Base-by-base conservation (phyloP, 1,140 invertebrate genomes). In the Drosophila asahinai region DNA sequence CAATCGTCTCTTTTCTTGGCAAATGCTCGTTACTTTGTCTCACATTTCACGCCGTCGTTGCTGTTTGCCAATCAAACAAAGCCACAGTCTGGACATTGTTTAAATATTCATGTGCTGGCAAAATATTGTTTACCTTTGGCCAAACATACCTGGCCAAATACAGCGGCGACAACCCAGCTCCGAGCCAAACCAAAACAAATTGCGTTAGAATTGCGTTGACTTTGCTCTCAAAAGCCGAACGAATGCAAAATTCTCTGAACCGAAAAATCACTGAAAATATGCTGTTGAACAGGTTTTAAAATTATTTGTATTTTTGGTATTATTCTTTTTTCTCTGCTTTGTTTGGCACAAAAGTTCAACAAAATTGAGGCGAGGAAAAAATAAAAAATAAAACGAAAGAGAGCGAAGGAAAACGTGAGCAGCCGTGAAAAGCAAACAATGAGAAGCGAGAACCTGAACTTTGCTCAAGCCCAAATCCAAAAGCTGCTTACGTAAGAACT, bases 231-330 rank as follows among this genome's bases (percentile, higher is more conserved):
- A 68, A 22, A 68, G 22, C 30, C 48, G 33, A 55, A 55, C 67
- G 17, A 47, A 63, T 78, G 64, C 78, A 70, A 64, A 70, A 51
- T 49, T 57, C 62, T 52, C 49, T 62, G 52, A 79, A 47, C 70
- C 54, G 40, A 62, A 58, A 59, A 86, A 86, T 68, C 64, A 49
- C 47, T 73, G 47, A 51, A 65, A 65, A 64, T 71, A 81, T 84
- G 86, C 71, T 79, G 84, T 63, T 70, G 11, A 86, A 86, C 84
- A 79, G 84, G 84, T 89, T 89, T 89, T 87, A 2, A 67, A 49
- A 62, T 70, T 77, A 54, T 59, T 40, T 60, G 33, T 33, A 33
- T 33, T 33, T 42, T 40, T 60, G 15, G 54, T 40, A 25, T 70
- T 70, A 36, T 60, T 71, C 43, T 64, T 30, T 8, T n/a, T 72